Evolutionary conservation across 2,888 invertebrate genomes (phyloP).

Genomic region (Phymatocera aterrima): DNA sequence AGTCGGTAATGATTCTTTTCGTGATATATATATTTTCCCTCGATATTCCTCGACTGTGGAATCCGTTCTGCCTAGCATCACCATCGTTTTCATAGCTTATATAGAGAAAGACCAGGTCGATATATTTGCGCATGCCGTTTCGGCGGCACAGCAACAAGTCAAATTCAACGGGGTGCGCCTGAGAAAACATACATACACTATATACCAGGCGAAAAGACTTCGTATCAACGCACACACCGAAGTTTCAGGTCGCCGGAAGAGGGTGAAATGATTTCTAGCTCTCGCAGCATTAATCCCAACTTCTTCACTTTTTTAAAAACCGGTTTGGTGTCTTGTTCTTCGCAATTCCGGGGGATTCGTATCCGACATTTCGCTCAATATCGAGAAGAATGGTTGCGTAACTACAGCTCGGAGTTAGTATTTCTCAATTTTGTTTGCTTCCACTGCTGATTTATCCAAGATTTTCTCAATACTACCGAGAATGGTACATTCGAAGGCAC

Average conservation of each 20-base stretch:
- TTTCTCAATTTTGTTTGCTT: neutral
- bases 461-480: too few species aligned
- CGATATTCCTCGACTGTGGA: slow-evolving; percentile 48
- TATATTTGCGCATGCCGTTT: slow-evolving; percentile 70
- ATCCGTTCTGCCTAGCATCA: slow-evolving; percentile 59
- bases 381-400: slow-evolving; percentile 3
- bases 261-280: neutral
- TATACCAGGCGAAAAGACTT: neutral
- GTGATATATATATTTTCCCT: slow-evolving; percentile 29
- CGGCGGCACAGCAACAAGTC: slow-evolving; percentile 70
- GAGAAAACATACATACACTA: slow-evolving; percentile 26
- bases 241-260: neutral
- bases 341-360: neutral
- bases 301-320: neutral
- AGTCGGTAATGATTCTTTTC: slow-evolving; percentile 48
- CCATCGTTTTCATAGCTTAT: slow-evolving; percentile 61
- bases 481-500: neutral
- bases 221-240: neutral
- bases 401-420: neutral
- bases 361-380: neutral
- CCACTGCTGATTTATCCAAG: neutral
- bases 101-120: slow-evolving; percentile 66
- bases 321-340: too few species aligned
- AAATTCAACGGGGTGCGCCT: slow-evolving; percentile 43
- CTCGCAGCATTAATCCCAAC: neutral